Percentiles rank a stretch among this genome's conserved stretches.
Conservation (phyloP, 2,888 invertebrate genomes). For the Tachina grossa region DNA sequence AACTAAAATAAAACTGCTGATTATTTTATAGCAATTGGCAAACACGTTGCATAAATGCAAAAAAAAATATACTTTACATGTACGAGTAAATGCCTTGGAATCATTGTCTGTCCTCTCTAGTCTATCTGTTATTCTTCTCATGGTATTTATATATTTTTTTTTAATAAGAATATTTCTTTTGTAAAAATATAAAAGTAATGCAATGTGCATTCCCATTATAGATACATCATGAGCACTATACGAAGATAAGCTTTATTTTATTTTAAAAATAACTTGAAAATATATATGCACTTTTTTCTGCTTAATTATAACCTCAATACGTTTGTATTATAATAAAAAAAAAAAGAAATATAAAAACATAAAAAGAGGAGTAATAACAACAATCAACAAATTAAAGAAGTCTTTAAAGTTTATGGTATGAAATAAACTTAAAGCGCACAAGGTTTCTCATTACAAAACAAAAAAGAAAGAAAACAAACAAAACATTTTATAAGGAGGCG, state of each 20-base stretch:
- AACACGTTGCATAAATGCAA: slow-evolving; percentile 46
- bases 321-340: slow-evolving; percentile 26
- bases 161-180: slow-evolving; percentile 55
- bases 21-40: slow-evolving; percentile 65
- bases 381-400: slow-evolving; percentile 63
- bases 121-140: slow-evolving; percentile 46
- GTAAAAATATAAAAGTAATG: slow-evolving; percentile 56
- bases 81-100: slow-evolving; percentile 23
- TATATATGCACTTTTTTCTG: background rate
- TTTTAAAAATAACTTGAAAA: slow-evolving; percentile 54
- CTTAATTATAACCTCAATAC: slow-evolving; percentile 67
- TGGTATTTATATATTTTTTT: slow-evolving; percentile 15
- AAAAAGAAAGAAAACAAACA: background rate
- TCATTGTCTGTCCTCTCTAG: slow-evolving; percentile 24
- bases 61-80: slow-evolving; percentile 3
- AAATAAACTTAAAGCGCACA: slow-evolving; percentile 37
- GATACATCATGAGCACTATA: slow-evolving; percentile 29
- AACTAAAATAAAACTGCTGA: slow-evolving; percentile 55
- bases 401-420: slow-evolving; percentile 46
- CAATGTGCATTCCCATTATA: slow-evolving; percentile 9
- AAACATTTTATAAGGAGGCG: background rate
- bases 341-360: background rate
- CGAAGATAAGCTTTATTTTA: slow-evolving; percentile 65
- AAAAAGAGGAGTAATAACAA: slow-evolving; percentile 34
- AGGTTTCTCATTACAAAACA: slow-evolving; percentile 1